Percentiles rank a stretch among this genome's conserved stretches.
Conservation (phyloP, 2,888 invertebrate species). For the Polyommatus iphigenia region DNA sequence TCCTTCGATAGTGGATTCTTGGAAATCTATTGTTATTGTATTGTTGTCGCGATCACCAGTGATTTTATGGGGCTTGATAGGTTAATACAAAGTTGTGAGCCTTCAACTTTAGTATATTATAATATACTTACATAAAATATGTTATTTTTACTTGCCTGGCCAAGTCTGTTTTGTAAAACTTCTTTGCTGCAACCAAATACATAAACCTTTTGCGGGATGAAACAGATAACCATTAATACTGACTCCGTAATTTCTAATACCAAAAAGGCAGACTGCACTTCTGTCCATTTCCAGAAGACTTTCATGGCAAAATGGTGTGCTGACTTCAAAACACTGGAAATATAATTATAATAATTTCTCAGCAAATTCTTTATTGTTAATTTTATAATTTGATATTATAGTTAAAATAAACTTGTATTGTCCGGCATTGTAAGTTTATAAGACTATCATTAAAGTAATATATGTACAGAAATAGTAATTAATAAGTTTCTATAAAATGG, state of each 20-base stretch:
- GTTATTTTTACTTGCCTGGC: slow-evolving; percentile 82
- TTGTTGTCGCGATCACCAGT: too few species aligned
- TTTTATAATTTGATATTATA: neutral
- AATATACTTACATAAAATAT: neutral
- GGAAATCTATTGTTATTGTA: too few species aligned
- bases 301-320: slow-evolving; percentile 80
- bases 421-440: neutral
- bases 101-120: neutral
- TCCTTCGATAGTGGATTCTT: too few species aligned
- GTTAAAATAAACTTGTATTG: neutral
- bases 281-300: slow-evolving; percentile 90
- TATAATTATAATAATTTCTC: slow-evolving; percentile 5
- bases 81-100: too few species aligned
- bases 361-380: neutral
- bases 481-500: too few species aligned
- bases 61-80: too few species aligned
- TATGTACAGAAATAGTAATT: too few species aligned
- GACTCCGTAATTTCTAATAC: slow-evolving; percentile 95
- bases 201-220: slow-evolving; percentile 90
- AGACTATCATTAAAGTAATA: too few species aligned
- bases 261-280: slow-evolving; percentile 95
- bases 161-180: slow-evolving; percentile 96
- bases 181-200: slow-evolving; percentile 95
- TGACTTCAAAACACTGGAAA: slow-evolving; percentile 92
- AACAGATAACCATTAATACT: slow-evolving; percentile 96